These are phyloP conservation scores for Neoniphon sammara DNA, from an alignment of 2,797 vertebrate genomes.

Conservation along the genomic window DNA sequence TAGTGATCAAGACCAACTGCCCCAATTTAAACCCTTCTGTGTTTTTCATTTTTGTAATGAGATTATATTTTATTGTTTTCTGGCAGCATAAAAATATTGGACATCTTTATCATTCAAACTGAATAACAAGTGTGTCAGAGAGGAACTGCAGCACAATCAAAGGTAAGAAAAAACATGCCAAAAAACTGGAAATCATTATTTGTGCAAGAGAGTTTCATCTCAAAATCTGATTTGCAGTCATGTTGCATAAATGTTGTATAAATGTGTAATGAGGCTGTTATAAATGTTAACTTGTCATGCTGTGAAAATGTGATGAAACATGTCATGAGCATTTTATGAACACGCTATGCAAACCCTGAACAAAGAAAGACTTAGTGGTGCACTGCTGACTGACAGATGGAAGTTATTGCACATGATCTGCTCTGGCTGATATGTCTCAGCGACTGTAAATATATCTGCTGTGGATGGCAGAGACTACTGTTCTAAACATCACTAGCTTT, in stretches of 20 bases:
- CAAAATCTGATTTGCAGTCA: slow-evolving; percentile 25
- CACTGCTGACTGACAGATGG: slow-evolving; percentile 56
- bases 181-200: not conserved
- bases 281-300: slow-evolving; percentile 32
- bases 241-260: slow-evolving; percentile 39
- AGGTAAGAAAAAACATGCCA: not conserved
- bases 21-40: too few relatives aligned
- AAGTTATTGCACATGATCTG: slow-evolving; percentile 55
- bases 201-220: slow-evolving; percentile 17
- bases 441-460: slow-evolving; percentile 58
- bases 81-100: too few relatives aligned
- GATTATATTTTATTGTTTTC: too few relatives aligned
- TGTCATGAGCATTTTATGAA: slow-evolving; percentile 36
- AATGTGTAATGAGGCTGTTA: slow-evolving; percentile 34
- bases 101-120: too few relatives aligned
- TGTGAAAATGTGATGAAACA: slow-evolving; percentile 46
- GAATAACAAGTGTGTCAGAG: too few relatives aligned
- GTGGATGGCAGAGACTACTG: slow-evolving; percentile 54
- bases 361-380: slow-evolving; percentile 29
- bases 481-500: slow-evolving; percentile 62
- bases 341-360: slow-evolving; percentile 27
- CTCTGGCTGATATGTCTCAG: slow-evolving; percentile 51
- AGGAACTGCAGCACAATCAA: not conserved
- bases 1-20: too few relatives aligned
- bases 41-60: too few relatives aligned